phyloP scores from a whole-genome alignment of 2,888 invertebrate species.

The Cataglyphis albicans region DNA sequence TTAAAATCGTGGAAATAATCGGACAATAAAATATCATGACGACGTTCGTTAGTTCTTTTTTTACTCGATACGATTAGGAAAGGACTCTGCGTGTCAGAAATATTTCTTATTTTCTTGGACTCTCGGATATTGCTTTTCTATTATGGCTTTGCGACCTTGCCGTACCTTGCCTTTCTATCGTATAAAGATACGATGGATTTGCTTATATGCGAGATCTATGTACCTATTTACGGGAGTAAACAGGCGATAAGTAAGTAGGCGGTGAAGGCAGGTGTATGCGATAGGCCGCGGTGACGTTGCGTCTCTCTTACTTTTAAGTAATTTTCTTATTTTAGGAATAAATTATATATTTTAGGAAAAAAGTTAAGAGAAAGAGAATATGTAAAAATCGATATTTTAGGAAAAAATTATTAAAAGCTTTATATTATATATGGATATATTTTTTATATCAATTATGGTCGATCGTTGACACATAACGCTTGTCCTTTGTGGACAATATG shows the following conservation, averaged over 20 bases:
- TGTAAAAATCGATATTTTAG: background rate
- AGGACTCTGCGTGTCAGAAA: conserved; percentile 37
- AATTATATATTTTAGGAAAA: conserved; percentile 5
- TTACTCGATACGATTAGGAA: conserved; percentile 27
- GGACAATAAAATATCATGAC: conserved; percentile 46
- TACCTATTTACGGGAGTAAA: conserved; percentile 39
- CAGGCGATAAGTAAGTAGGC: conserved; percentile 35
- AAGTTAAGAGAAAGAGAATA: background rate
- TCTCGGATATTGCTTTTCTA: conserved; percentile 40
- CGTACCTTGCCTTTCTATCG: conserved; percentile 13
- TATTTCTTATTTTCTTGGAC: conserved; percentile 1
- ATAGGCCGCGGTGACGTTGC: conserved; percentile 29
- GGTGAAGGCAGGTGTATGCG: conserved; percentile 19
- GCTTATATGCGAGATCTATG: conserved; percentile 35
- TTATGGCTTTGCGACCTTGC: conserved; percentile 31
- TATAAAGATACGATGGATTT: conserved; percentile 22
- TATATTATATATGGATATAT: background rate
- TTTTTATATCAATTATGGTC: background rate
- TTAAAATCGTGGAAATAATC: conserved; percentile 38
- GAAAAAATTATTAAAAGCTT: background rate
- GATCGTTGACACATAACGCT: background rate
- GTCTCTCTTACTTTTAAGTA: conserved; percentile 3
- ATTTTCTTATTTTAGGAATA: background rate
- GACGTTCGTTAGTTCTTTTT: conserved; percentile 5
- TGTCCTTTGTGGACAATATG: background rate